Evolutionary conservation across 2,797 vertebrate genomes (phyloP), one percentile per base, ranked within the genome.

Genomic region (Bradypodion pumilum): DNA sequence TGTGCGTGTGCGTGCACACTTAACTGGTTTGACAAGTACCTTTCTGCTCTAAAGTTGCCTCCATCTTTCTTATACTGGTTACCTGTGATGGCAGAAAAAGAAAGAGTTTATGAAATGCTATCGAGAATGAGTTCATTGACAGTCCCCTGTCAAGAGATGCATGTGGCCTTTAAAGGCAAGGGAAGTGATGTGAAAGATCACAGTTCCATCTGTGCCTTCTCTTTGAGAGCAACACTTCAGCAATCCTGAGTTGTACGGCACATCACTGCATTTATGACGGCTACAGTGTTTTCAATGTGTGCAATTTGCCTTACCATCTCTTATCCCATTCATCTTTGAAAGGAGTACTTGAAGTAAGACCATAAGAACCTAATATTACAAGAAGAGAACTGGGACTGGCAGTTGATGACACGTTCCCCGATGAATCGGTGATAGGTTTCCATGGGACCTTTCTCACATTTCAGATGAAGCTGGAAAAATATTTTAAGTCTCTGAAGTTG

Each of bases 401-500:
- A 74, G 32, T 65, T 6, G 59, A 63, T 35, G 70, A 2, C 32
- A 52, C 37, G 23, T n/a, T 65, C 49, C 49, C 42, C 23, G 65
- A 25, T 63, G 4, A 44, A 46, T 49, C 23, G 23, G 56, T 21
- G 65, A 23, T 63, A 40, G 42, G 35, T 49, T 79, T 85, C 29
- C 69, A n/a, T 40, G 56, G 32, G 52, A 35, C 29, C 21, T 27
- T 65, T 21, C 23, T 78, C 40, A 44, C 5, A 70, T 72, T 84
- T 63, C 23, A 23, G 27, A 74, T 9, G 32, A 63, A 13, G 27
- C 42, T 74, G 62, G 2, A 85, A 49, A 73, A 44, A 52, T 52
- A 80, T 49, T 76, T 76, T 76, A 56, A 81, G 49, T 46, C 25
- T 46, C 32, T 49, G 52, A 59, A 80, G 76, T 70, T 65, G 77